Evolutionary conservation across 2,797 vertebrate species (phyloP), one percentile per base, ranked within the genome.

Genomic region (Chelmon rostratus): DNA sequence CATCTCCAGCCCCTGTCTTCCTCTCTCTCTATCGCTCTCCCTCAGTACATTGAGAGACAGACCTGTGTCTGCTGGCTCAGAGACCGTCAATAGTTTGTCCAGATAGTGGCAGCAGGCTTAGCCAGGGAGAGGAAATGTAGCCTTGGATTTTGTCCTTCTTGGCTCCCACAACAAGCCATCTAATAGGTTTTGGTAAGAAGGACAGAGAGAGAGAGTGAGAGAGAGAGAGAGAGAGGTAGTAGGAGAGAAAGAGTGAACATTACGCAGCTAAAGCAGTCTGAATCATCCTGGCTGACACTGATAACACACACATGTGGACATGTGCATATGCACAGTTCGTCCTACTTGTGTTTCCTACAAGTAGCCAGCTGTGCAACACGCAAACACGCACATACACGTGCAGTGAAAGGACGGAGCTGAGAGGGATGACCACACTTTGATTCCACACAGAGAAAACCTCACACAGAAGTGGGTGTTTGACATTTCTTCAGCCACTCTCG

Each of bases 71-170:
- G 85, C 82, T 87, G 85, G 83, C 83, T 82, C 37, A 2, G 63
- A 64, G 77, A 78, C 77, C 37, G n/a, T 86, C 88, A 91, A 85
- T 90, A 91, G 87, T 90, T 89, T 88, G 91, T 91, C 89, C 89
- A 90, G 89, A 92, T 90, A 91, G 86, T 67, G 68, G 85, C 85
- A 85, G 84, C 67, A 76, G 87, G 90, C 88, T 93, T 89, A 93
- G 89, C 84, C 86, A 69, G 74, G 72, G 42, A 91, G 42, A 89
- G 81, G 89, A 88, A 92, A 91, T 85, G 82, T 88, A 91, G 90
- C 76, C 83, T 81, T 85, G 86, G 83, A 85, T 81, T 88, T 79
- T 75, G 69, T 79, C 56, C 59, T 68, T 71, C 49, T 81, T 80
- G 68, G 79, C 82, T 79, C 68, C 78, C 44, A 76, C 87, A 78